Evolutionary conservation across 2,797 vertebrate species (phyloP).

Genomic region (Heteromormyrus szaboi): DNA sequence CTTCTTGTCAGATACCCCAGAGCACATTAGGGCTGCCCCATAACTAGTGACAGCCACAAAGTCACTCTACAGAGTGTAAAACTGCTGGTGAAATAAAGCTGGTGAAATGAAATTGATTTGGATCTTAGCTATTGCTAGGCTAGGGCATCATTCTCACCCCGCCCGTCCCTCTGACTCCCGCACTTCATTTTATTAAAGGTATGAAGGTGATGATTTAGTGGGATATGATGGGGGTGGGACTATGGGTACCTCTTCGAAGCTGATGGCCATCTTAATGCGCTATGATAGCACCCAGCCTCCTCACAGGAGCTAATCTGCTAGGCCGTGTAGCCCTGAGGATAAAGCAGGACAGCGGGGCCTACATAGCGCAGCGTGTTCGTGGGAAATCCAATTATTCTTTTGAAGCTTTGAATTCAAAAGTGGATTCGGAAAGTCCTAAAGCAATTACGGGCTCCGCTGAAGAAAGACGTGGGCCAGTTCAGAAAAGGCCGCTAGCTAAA

Average conservation of each 20-base stretch:
- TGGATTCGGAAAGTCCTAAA: conserved; percentile 75
- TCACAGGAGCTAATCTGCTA: conserved; percentile 46
- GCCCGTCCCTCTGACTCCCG: conserved; percentile 36
- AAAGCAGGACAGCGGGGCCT: conserved; percentile 63
- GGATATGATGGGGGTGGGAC: conserved; percentile 32
- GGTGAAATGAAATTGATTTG: conserved; percentile 51
- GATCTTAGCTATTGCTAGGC: conserved; percentile 40
- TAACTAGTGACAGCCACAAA: conserved; percentile 50
- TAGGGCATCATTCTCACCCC: conserved; percentile 34
- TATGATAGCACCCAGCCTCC: conserved; percentile 50
- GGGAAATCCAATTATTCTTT: conserved; percentile 80
- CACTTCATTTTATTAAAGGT: conserved; percentile 43
- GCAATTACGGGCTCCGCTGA: conserved; percentile 67
- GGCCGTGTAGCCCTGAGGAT: conserved; percentile 61
- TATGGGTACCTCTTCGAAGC: conserved; percentile 50
- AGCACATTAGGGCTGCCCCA: conserved; percentile 51
- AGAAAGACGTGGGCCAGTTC: conserved; percentile 37
- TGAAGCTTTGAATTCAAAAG: conserved; percentile 76
- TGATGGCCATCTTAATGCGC: conserved; percentile 56
- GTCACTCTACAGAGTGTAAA: conserved; percentile 44
- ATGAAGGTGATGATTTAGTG: conserved; percentile 49
- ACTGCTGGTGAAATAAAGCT: conserved; percentile 53
- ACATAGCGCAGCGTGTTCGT: conserved; percentile 80
- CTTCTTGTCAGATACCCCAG: conserved; percentile 51
- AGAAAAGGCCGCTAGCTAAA: conserved; percentile 56